Percentiles rank a stretch among this genome's conserved stretches.
Evolutionary conservation across 1,140 invertebrate genomes (phyloP).

Genomic region (Drosophila pandora): DNA sequence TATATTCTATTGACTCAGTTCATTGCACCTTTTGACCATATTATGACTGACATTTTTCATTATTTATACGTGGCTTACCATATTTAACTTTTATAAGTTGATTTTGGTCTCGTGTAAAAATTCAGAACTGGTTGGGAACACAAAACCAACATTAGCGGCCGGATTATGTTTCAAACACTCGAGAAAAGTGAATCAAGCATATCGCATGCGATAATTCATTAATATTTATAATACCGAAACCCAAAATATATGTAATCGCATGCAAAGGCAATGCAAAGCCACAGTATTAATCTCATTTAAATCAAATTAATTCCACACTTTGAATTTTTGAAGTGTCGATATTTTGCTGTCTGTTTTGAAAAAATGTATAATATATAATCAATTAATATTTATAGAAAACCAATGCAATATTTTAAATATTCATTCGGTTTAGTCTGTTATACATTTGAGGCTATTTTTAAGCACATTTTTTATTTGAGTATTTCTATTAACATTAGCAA

Average conservation of each 20-base stretch:
- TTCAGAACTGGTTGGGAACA: constrained; percentile 42
- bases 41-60: constrained; percentile 31
- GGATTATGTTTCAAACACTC: constrained; percentile 41
- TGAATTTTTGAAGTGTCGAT: constrained; percentile 17
- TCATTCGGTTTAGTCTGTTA: constrained; percentile 2
- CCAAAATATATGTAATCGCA: constrained; percentile 33
- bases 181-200: constrained; percentile 39
- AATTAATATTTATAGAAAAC: constrained; percentile 38
- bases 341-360: constrained; percentile 11
- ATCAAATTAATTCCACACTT: constrained; percentile 36
- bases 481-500: neutral
- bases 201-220: constrained; percentile 36
- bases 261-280: constrained; percentile 27
- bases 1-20: constrained; percentile 18
- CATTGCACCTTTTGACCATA: constrained; percentile 35
- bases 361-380: constrained; percentile 14
- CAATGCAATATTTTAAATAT: constrained; percentile 3
- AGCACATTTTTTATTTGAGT: neutral
- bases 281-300: constrained; percentile 35
- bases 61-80: constrained; percentile 12
- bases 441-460: neutral
- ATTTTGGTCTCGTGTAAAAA: constrained; percentile 30
- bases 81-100: constrained; percentile 12
- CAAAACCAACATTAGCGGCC: constrained; percentile 21
- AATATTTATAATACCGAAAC: constrained; percentile 44